Percentiles rank a stretch among this genome's conserved stretches.
Conservation (phyloP, 2,113 vertebrate genomes). For the Nycticebus coucang region DNA sequence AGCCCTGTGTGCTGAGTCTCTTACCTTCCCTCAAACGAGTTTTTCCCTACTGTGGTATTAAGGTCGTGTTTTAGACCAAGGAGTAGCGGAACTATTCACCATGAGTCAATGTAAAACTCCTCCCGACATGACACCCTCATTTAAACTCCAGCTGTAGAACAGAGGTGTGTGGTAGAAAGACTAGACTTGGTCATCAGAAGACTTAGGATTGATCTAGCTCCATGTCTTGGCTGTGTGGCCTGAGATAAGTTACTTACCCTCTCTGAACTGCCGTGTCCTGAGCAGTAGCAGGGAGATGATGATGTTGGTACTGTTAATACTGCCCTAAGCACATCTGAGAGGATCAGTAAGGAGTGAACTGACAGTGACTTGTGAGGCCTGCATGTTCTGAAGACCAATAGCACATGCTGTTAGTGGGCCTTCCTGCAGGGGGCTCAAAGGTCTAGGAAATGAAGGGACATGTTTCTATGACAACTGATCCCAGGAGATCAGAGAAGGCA, state of each 20-base stretch:
- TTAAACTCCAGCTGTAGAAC: rapidly evolving
- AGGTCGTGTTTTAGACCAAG: not conserved
- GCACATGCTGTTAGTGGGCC: rapidly evolving
- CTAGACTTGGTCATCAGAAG: not conserved
- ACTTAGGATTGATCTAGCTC: not conserved
- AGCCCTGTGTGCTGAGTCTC: not conserved
- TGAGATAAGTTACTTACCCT: not conserved
- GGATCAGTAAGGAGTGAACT: rapidly evolving
- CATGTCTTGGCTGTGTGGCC: not conserved
- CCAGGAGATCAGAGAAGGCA: not conserved
- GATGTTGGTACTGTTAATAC: not conserved
- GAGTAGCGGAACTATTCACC: not conserved
- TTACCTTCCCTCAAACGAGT: not conserved
- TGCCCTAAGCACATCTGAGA: too few species aligned
- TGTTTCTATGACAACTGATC: not conserved
- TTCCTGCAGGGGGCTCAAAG: rapidly evolving
- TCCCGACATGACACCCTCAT: not conserved
- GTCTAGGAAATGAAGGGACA: not conserved
- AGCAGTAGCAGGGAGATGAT: not conserved
- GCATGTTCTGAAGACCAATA: not conserved
- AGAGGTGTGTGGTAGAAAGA: not conserved
- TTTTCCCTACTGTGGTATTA: not conserved
- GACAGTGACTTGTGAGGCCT: rapidly evolving
- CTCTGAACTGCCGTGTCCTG: not conserved
- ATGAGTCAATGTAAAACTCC: not conserved